A percentile compares a stretch with the other conserved stretches of the same genome.
These are phyloP conservation scores for Dicaeum eximium DNA, from an alignment of 2,113 vertebrate genomes.

Conservation along the genomic window DNA sequence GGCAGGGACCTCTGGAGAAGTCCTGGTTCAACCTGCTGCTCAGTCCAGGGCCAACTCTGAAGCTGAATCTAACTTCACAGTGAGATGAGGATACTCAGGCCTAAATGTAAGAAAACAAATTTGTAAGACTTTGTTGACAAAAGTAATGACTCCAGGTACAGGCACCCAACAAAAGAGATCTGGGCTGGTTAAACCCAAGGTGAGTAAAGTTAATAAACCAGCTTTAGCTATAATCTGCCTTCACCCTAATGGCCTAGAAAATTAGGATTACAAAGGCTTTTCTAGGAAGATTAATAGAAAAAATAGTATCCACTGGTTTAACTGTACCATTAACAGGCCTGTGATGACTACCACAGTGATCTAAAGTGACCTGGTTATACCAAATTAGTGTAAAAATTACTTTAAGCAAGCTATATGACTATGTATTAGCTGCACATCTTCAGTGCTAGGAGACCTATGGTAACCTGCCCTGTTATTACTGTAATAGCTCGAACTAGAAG, in stretches of 20 bases:
- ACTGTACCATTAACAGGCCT: not conserved
- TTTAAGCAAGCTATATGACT: not conserved
- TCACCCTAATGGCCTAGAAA: conserved; percentile 37
- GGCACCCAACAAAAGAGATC: not conserved
- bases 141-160: not conserved
- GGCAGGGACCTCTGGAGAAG: not conserved
- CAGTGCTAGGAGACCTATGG: not conserved
- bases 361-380: not conserved
- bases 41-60: not conserved
- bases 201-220: conserved; percentile 8
- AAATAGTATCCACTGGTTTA: conserved; percentile 7
- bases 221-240: conserved; percentile 46
- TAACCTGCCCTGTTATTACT: not conserved
- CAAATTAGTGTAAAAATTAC: not conserved
- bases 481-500: not conserved
- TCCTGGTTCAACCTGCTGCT: not conserved
- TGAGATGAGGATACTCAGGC: not conserved
- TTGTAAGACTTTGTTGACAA: not conserved
- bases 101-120: not conserved
- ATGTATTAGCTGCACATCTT: not conserved
- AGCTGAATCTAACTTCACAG: not conserved
- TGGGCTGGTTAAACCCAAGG: not conserved
- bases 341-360: not conserved
- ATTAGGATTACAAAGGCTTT: conserved; percentile 48
- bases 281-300: conserved; percentile 46